Evolutionary conservation across 2,888 invertebrate genomes (phyloP).

Genomic region (Nephrotoma guestfalica): DNA sequence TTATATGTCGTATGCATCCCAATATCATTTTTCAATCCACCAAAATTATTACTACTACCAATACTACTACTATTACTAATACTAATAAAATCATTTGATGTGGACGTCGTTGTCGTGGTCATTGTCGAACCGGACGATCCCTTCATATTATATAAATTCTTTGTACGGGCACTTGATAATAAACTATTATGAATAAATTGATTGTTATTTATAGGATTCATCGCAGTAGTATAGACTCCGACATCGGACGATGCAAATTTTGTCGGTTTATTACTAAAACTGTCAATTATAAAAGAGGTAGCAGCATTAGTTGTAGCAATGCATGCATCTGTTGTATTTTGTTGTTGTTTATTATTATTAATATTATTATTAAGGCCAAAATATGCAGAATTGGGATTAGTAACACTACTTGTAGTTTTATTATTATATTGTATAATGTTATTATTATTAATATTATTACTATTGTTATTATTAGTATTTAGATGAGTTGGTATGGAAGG

Average conservation of each 20-base stretch:
- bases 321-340: background rate
- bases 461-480: slow-evolving; percentile 2
- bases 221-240: background rate
- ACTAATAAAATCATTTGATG: background rate
- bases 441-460: slow-evolving; percentile 2
- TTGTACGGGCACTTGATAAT: background rate
- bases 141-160: background rate
- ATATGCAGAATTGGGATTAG: background rate
- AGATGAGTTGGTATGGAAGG: slow-evolving; percentile 4
- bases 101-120: background rate
- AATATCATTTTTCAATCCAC: background rate
- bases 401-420: slow-evolving; percentile 1
- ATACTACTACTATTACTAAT: background rate
- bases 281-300: slow-evolving; percentile 2
- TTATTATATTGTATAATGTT: slow-evolving; percentile 3
- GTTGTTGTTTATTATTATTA: background rate
- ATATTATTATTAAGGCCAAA: background rate
- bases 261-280: background rate
- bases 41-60: background rate
- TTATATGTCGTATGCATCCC: background rate
- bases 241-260: background rate
- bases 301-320: slow-evolving; percentile 2
- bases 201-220: slow-evolving; percentile 1
- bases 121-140: background rate
- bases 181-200: slow-evolving; percentile 2